These are phyloP conservation scores for Elephantulus edwardii DNA, from an alignment of 2,113 vertebrate species.

Conservation along the genomic window DNA sequence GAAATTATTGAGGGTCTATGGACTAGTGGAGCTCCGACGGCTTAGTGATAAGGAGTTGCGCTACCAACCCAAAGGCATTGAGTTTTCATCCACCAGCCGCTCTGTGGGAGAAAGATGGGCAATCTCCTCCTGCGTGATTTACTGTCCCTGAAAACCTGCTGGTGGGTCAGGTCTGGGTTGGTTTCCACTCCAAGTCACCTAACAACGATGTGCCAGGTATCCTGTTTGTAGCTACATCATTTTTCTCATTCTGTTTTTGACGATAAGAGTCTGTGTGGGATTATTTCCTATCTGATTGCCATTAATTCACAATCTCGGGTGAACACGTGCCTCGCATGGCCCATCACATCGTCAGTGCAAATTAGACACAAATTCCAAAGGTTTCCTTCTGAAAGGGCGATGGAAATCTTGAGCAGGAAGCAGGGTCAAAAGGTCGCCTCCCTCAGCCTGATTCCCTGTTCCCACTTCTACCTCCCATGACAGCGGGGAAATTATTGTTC, in stretches of 20 bases:
- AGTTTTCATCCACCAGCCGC: too few relatives aligned
- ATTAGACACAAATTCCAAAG: background rate
- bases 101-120: too few relatives aligned
- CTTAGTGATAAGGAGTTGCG: too few relatives aligned
- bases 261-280: background rate
- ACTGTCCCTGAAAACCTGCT: too few relatives aligned
- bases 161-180: too few relatives aligned
- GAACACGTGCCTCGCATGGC: background rate
- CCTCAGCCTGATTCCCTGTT: accelerated
- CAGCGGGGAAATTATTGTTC: background rate
- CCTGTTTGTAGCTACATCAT: background rate
- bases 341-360: background rate
- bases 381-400: background rate
- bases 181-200: too few relatives aligned
- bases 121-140: too few relatives aligned
- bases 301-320: background rate
- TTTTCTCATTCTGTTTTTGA: background rate
- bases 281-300: background rate
- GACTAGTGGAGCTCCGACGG: too few relatives aligned
- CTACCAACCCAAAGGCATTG: too few relatives aligned
- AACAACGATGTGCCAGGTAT: background rate
- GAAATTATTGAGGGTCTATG: too few relatives aligned
- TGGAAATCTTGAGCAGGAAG: background rate
- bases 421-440: background rate
- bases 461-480: background rate